Conservation (phyloP, 2,113 vertebrate genomes). For the Apistogramma diplotaenia region DNA sequence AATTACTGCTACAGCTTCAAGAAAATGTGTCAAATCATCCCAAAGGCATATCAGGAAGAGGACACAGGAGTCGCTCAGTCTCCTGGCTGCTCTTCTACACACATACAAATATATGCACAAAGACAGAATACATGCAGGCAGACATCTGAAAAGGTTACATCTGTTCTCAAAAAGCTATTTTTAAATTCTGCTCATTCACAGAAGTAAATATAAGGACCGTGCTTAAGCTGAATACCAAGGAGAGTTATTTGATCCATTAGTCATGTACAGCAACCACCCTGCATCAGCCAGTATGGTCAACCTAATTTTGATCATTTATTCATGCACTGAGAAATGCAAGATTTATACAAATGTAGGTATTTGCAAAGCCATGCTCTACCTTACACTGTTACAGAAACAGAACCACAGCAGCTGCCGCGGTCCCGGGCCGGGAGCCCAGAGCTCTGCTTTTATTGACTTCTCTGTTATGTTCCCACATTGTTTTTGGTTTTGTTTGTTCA, state of each 20-base stretch:
- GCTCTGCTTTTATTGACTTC: too few species aligned
- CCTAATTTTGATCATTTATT: not conserved
- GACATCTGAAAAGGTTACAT: not conserved
- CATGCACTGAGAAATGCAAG: too few species aligned
- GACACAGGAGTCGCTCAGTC: not conserved
- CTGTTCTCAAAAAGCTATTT: not conserved
- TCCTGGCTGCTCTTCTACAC: not conserved
- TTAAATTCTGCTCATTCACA: not conserved
- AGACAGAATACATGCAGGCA: not conserved
- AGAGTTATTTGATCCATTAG: not conserved
- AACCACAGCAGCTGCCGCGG: too few species aligned
- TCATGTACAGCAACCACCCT: not conserved
- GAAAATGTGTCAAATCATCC: slow-evolving; percentile 15
- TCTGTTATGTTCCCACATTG: too few species aligned
- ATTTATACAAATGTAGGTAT: too few species aligned
- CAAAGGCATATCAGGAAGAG: slow-evolving; percentile 10
- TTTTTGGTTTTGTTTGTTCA: too few species aligned
- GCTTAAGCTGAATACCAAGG: not conserved
- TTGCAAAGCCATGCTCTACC: not conserved
- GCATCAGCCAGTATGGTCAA: not conserved
- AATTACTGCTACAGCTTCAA: slow-evolving; percentile 4
- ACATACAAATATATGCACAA: not conserved
- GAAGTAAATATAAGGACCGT: not conserved
- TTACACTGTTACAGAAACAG: not conserved
- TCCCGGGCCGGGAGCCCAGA: too few species aligned